Evolutionary conservation across 2,113 vertebrate genomes (phyloP).

Genomic region (Charina bottae): DNA sequence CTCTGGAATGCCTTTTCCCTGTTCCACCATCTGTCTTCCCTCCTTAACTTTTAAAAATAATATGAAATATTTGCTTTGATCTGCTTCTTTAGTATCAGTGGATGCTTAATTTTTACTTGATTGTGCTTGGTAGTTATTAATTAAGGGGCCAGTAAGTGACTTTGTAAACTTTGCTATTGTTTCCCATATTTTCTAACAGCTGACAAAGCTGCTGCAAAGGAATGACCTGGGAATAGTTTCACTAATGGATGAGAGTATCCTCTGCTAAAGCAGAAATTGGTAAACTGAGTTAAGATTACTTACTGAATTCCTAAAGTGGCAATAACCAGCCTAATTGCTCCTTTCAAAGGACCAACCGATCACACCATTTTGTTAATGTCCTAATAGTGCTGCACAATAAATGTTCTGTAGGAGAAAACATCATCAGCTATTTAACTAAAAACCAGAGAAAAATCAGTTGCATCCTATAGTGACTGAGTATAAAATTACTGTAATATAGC

Average conservation of each 20-base stretch:
- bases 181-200: not conserved
- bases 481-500: conserved; percentile 48
- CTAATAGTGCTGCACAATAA: conserved; percentile 58
- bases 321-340: conserved; percentile 15
- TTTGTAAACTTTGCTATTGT: not conserved
- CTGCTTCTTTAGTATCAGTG: not conserved
- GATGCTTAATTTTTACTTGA: not conserved
- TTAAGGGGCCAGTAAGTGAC: not conserved
- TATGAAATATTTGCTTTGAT: not conserved
- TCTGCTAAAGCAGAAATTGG: not conserved
- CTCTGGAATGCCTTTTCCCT: not conserved
- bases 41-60: not conserved
- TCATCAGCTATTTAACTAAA: conserved; percentile 55
- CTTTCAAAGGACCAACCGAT: conserved; percentile 51
- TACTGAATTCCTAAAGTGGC: conserved; percentile 1
- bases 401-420: conserved; percentile 43
- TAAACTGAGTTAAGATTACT: conserved; percentile 14
- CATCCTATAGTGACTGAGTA: conserved; percentile 39
- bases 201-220: not conserved
- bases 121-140: not conserved
- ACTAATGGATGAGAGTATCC: not conserved
- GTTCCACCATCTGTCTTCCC: not conserved
- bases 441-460: conserved; percentile 56
- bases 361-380: conserved; percentile 54
- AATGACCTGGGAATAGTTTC: not conserved